A percentile compares a stretch with the other conserved stretches of the same genome.
Evolutionary conservation across 1,140 invertebrate genomes (phyloP).

Genomic region (Hypothenemus hampei): DNA sequence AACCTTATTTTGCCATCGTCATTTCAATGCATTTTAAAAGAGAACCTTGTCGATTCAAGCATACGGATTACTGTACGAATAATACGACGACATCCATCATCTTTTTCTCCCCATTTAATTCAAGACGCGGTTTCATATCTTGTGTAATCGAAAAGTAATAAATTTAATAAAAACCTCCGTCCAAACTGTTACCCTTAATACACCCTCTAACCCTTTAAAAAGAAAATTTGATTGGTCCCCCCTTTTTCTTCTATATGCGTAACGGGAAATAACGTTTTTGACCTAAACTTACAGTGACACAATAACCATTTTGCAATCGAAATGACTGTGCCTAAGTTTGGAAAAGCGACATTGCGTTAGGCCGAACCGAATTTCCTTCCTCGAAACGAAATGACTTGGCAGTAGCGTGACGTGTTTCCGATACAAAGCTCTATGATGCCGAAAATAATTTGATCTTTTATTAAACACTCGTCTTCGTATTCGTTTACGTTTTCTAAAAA

Average conservation of each 20-base stretch:
- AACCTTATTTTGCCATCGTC: slow-evolving; percentile 3
- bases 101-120: too few relatives aligned
- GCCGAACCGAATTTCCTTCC: slow-evolving; percentile 2
- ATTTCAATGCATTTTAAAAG: slow-evolving; percentile 6
- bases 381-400: slow-evolving; percentile 3
- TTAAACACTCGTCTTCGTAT: too few relatives aligned
- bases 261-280: slow-evolving; percentile 11
- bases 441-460: slow-evolving; percentile 12
- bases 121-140: too few relatives aligned
- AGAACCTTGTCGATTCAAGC: slow-evolving; percentile 3
- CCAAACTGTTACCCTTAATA: too few relatives aligned
- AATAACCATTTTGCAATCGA: slow-evolving; percentile 21
- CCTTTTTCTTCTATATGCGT: background rate
- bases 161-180: too few relatives aligned
- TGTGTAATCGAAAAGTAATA: too few relatives aligned
- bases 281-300: slow-evolving; percentile 16
- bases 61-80: slow-evolving; percentile 1
- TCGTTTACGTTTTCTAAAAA: too few relatives aligned
- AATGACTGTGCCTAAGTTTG: slow-evolving; percentile 16
- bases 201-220: too few relatives aligned
- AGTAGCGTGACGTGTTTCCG: slow-evolving; percentile 7
- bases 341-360: slow-evolving; percentile 17
- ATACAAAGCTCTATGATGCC: slow-evolving; percentile 11
- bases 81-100: slow-evolving; percentile 9
- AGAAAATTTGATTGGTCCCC: slow-evolving; percentile 6